phyloP scores from a whole-genome alignment of 2,797 vertebrate genomes.

The Oreonectes daqikongensis region DNA sequence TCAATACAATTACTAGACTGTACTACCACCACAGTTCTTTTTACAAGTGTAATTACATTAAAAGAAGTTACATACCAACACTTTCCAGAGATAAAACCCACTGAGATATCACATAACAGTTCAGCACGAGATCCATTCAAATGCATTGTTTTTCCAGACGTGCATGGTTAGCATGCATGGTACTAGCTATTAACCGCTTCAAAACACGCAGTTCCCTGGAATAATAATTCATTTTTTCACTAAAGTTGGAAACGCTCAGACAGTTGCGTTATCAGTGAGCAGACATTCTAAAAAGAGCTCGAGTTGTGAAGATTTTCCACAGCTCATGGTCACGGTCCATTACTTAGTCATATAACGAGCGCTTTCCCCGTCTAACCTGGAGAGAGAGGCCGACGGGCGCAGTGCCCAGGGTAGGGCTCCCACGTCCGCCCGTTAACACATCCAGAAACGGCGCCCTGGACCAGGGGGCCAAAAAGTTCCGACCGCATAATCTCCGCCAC shows the following conservation, averaged over 20 bases:
- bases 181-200: conserved; percentile 26
- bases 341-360: conserved; percentile 64
- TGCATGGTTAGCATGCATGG: neutral
- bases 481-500: conserved; percentile 46
- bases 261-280: conserved; percentile 49
- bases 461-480: conserved; percentile 49
- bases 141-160: conserved; percentile 34
- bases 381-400: conserved; percentile 45
- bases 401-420: conserved; percentile 46
- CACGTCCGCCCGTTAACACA: conserved; percentile 56
- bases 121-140: conserved; percentile 4
- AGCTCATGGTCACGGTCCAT: conserved; percentile 61
- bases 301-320: conserved; percentile 59
- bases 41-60: neutral
- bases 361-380: conserved; percentile 59
- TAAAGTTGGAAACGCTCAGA: conserved; percentile 37
- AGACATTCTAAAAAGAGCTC: conserved; percentile 35
- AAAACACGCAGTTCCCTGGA: conserved; percentile 1
- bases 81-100: conserved; percentile 24
- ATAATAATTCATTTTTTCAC: conserved; percentile 28
- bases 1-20: neutral
- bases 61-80: conserved; percentile 19
- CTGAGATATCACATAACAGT: conserved; percentile 9
- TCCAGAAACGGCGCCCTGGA: conserved; percentile 37
- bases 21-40: neutral